Evolutionary conservation across 2,888 invertebrate genomes (phyloP).

Genomic region (Cosmia trapezina): DNA sequence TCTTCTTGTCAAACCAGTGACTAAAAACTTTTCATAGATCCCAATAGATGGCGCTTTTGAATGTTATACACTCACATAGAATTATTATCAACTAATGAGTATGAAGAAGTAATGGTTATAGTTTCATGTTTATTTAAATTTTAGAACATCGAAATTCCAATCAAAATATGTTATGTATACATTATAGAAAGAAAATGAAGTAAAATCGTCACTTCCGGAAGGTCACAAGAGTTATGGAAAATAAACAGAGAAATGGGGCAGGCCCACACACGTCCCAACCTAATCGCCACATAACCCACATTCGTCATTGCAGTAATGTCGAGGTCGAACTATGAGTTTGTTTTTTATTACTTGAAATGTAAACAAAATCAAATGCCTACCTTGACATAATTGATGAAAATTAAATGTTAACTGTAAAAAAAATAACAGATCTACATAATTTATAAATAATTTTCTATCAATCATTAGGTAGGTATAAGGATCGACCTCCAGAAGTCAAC

Average conservation of each 20-base stretch:
- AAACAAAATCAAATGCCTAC: conserved; percentile 1
- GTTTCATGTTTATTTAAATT: background rate
- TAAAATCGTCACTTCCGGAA: conserved; percentile 15
- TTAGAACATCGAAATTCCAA: background rate
- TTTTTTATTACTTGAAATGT: conserved; percentile 3
- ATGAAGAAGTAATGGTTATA: conserved; percentile 8
- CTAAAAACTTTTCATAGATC: conserved; percentile 27
- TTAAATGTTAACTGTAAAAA: background rate
- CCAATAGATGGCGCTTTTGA: conserved; percentile 62
- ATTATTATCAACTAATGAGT: conserved; percentile 9
- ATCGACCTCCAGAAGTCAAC: conserved; percentile 33
- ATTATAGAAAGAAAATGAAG: background rate
- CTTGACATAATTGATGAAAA: conserved; percentile 6
- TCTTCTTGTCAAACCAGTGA: conserved; percentile 19
- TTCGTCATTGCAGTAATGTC: conserved; percentile 25
- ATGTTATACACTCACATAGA: background rate
- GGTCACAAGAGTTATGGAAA: conserved; percentile 38
- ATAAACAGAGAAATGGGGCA: conserved; percentile 14
- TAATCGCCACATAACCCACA: conserved; percentile 10
- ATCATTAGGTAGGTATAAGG: conserved; percentile 11
- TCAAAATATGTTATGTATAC: background rate
- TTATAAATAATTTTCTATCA: background rate
- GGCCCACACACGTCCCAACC: conserved; percentile 3
- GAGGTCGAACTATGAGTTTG: conserved; percentile 13
- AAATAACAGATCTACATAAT: background rate